Conservation (phyloP, 1,140 invertebrate species). For the Drosophila asahinai region DNA sequence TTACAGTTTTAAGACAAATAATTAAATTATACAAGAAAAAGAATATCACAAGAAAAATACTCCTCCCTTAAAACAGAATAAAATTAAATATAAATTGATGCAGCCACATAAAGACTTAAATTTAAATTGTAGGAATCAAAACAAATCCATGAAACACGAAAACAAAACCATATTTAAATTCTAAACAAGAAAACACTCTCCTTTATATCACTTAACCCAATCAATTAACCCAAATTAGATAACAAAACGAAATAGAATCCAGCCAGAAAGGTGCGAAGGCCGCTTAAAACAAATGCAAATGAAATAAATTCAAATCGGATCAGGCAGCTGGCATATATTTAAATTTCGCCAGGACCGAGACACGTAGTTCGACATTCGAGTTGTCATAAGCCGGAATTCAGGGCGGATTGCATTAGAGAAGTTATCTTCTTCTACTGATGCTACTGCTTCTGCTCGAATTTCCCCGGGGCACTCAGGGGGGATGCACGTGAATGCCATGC, state of each 20-base stretch:
- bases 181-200: not conserved
- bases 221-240: not conserved
- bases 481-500: conserved; percentile 71
- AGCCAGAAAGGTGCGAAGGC: not conserved
- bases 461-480: conserved; percentile 17
- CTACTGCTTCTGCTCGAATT: conserved; percentile 24
- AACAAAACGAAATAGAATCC: conserved; percentile 4
- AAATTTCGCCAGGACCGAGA: conserved; percentile 37
- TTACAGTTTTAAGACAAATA: no score
- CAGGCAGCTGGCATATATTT: conserved; percentile 30
- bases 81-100: no score
- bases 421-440: conserved; percentile 5
- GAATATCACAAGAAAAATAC: no score
- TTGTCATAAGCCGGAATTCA: conserved; percentile 43
- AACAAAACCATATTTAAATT: not conserved
- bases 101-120: no score
- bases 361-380: conserved; percentile 46
- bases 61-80: no score
- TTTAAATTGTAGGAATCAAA: not conserved
- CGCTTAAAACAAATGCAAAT: conserved; percentile 36
- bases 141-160: not conserved
- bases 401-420: conserved; percentile 61
- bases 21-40: no score
- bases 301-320: conserved; percentile 41
- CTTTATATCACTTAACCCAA: conserved; percentile 5